Evolutionary conservation across 1,140 invertebrate species (phyloP), one percentile per base, ranked within the genome.

Genomic region (Camponotus pennsylvanicus): DNA sequence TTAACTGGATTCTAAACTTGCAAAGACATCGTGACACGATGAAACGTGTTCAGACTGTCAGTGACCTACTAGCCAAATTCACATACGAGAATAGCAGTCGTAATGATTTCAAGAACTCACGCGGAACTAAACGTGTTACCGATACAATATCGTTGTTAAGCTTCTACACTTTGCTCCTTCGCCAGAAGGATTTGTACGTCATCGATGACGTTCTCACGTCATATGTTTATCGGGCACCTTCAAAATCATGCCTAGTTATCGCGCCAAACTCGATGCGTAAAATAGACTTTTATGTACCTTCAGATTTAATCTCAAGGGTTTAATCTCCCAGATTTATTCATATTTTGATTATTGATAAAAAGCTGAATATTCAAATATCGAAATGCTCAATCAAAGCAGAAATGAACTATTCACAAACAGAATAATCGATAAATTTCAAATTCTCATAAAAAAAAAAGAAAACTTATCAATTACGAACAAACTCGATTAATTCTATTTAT

Each of bases 11-110:
- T 73, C 55, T 61, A 61, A 59, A 73, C 40, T 75, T 21, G 55
- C 69, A 2, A 45, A 21, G 11, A 64, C 55, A 18, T 55, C 21
- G 32, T 55, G 45, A 42, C 4, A 32, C 21, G 21, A 6, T 32
- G 78, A 37, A 27, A 83, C 67, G 40, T 63, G 32, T 83, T 83
- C 61, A 40, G 57, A 11, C 69, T 83, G 79, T 83, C 69, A 83
- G 79, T 83, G 79, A 83, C 79, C 79, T 75, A 83, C 69, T 83
- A 83, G 79, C 55, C n/a, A 83, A 75, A 75, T 45, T 42, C n/a
- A 75, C 18, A 69, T 61, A 71, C 69, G n/a, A 83, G 79, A 83
- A 83, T 83, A 83, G 55, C 67, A 70, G 32, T 27, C 69, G 37
- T 55, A 83, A 83, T 73, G 55, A 75, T 83, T 83, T 83, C 69